phyloP scores from a whole-genome alignment of 2,888 invertebrate genomes.

The Acanthosepion esculentum region DNA sequence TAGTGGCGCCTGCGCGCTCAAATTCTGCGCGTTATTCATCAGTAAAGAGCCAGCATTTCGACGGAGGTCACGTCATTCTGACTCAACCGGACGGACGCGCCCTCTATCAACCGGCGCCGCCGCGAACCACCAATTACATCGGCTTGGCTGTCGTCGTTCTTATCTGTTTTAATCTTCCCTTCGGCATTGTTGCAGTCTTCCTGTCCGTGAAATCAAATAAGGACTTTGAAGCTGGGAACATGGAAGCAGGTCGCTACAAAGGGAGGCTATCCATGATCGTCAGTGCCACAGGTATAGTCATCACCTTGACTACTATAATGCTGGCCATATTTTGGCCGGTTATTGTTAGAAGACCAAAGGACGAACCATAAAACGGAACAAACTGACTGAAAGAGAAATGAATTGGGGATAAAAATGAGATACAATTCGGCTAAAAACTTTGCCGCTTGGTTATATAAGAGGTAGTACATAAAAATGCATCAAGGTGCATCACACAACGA shows the following conservation, averaged over 20 bases:
- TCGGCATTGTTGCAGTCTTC: slow-evolving; percentile 55
- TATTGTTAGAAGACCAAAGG: slow-evolving; percentile 47
- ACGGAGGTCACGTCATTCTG: slow-evolving; percentile 53
- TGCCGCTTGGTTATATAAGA: neutral
- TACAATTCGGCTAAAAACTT: too few species aligned
- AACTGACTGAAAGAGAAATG: neutral
- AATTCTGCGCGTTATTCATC: slow-evolving; percentile 49
- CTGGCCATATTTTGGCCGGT: slow-evolving; percentile 55
- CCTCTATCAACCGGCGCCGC: slow-evolving; percentile 50
- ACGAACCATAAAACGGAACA: slow-evolving; percentile 24
- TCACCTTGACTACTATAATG: slow-evolving; percentile 52
- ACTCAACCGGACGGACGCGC: slow-evolving; percentile 54
- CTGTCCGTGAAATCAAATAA: slow-evolving; percentile 56
- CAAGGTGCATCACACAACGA: neutral
- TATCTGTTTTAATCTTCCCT: slow-evolving; percentile 56
- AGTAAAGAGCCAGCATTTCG: slow-evolving; percentile 50
- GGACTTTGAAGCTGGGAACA: slow-evolving; percentile 54
- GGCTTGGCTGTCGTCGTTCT: slow-evolving; percentile 56
- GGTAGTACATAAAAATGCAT: neutral
- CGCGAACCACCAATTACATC: slow-evolving; percentile 54
- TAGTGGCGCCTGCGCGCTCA: slow-evolving; percentile 40
- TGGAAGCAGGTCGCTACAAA: slow-evolving; percentile 52
- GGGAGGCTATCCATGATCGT: slow-evolving; percentile 54
- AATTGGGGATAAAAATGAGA: too few species aligned
- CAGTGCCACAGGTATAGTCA: slow-evolving; percentile 54